These are phyloP conservation scores for Dioctria linearis DNA, from an alignment of 2,888 invertebrate genomes.

Conservation along the genomic window DNA sequence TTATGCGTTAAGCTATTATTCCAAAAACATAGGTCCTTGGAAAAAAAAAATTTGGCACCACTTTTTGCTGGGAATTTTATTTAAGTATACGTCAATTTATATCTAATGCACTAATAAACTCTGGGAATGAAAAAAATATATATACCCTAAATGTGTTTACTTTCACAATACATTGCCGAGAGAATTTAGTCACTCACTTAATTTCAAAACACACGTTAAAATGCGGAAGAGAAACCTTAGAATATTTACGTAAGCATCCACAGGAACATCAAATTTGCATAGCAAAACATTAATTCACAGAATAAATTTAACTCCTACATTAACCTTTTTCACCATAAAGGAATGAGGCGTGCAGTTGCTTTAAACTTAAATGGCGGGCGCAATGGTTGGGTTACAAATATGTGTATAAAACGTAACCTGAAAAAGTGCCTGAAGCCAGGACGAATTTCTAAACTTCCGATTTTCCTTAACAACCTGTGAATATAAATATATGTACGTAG, in stretches of 20 bases:
- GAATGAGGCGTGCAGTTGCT: constrained; percentile 24
- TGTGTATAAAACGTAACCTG: constrained; percentile 27
- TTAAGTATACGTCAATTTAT: too few species aligned
- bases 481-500: too few species aligned
- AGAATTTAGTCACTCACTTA: constrained; percentile 16
- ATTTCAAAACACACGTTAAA: constrained; percentile 19
- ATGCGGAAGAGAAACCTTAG: constrained; percentile 37
- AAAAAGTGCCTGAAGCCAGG: constrained; percentile 47
- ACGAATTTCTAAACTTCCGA: not conserved
- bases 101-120: too few species aligned
- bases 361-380: not conserved
- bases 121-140: too few species aligned
- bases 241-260: constrained; percentile 43
- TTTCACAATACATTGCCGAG: too few species aligned
- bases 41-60: too few species aligned
- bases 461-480: too few species aligned
- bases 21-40: too few species aligned
- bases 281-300: constrained; percentile 48
- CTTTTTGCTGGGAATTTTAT: too few species aligned
- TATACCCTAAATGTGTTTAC: too few species aligned
- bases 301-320: constrained; percentile 51
- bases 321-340: constrained; percentile 43
- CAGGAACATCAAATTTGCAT: constrained; percentile 51
- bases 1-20: too few species aligned
- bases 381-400: constrained; percentile 1